A percentile compares a stretch with the other conserved stretches of the same genome.
phyloP scores from a whole-genome alignment of 2,888 invertebrate genomes.

The Sisyra nigra region DNA sequence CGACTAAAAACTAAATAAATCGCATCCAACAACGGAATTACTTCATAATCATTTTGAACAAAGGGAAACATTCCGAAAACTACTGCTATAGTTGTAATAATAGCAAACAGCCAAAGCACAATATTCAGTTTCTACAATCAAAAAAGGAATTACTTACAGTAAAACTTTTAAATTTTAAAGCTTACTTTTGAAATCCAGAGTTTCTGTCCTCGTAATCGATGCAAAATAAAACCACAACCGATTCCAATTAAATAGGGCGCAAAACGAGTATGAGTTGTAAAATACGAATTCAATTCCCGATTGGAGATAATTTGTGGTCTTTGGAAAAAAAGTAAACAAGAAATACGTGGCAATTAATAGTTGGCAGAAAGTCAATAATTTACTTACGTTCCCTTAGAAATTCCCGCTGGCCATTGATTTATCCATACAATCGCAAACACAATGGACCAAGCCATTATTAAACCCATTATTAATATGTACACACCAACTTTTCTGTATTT shows the following conservation, averaged over 20 bases:
- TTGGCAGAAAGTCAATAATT: neutral
- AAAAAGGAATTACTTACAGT: neutral
- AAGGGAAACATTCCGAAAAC: neutral
- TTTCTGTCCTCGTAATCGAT: conserved; percentile 12
- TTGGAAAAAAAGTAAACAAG: neutral
- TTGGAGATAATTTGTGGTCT: neutral
- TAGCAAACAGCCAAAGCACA: too few relatives aligned
- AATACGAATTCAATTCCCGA: conserved; percentile 8
- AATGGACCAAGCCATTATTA: neutral
- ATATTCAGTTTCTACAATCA: neutral
- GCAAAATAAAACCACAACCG: conserved; percentile 14
- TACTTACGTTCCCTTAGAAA: neutral
- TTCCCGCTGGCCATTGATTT: neutral
- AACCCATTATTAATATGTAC: neutral
- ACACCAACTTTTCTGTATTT: conserved; percentile 11
- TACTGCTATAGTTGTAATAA: neutral
- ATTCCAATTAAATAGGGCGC: conserved; percentile 16
- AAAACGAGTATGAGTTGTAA: conserved; percentile 15
- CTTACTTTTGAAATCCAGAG: conserved; percentile 14
- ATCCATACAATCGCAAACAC: conserved; percentile 3
- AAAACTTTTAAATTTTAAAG: neutral
- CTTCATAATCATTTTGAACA: conserved; percentile 9
- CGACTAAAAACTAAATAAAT: conserved; percentile 13
- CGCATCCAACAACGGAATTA: conserved; percentile 8
- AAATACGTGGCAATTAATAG: neutral